Percentiles rank a stretch among this genome's conserved stretches.
phyloP scores from a whole-genome alignment of 2,888 invertebrate genomes.

The Meandrusa payeni region DNA sequence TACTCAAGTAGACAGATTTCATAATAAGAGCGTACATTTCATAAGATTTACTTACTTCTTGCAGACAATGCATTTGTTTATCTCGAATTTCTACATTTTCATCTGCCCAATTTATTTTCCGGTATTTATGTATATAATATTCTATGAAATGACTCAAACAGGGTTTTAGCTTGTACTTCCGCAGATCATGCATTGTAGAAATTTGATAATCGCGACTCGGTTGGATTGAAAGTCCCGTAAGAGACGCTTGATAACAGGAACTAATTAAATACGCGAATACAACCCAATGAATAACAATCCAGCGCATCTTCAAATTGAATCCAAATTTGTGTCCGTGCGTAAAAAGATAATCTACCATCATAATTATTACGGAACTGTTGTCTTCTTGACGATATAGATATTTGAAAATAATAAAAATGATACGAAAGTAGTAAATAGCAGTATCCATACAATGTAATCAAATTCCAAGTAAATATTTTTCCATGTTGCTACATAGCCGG shows the following conservation, averaged over 20 bases:
- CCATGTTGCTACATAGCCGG: slow-evolving; percentile 36
- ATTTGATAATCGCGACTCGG: slow-evolving; percentile 45
- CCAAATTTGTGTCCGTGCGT: slow-evolving; percentile 35
- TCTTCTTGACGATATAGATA: slow-evolving; percentile 32
- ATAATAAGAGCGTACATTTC: slow-evolving; percentile 25
- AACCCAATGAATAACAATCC: slow-evolving; percentile 44
- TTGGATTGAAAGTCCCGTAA: slow-evolving; percentile 43
- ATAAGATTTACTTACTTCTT: slow-evolving; percentile 28
- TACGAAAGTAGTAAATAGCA: slow-evolving; percentile 34
- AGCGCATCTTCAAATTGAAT: slow-evolving; percentile 29
- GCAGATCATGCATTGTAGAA: slow-evolving; percentile 35
- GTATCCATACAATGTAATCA: slow-evolving; percentile 38
- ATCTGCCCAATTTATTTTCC: too few species aligned
- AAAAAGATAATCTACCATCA: slow-evolving; percentile 41
- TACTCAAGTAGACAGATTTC: slow-evolving; percentile 16
- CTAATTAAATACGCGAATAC: slow-evolving; percentile 47
- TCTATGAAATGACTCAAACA: slow-evolving; percentile 40
- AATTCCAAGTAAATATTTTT: slow-evolving; percentile 46
- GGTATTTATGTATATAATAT: too few species aligned
- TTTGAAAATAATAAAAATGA: slow-evolving; percentile 35
- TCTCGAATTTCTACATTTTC: neutral
- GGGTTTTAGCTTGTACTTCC: slow-evolving; percentile 37
- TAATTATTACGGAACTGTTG: slow-evolving; percentile 34
- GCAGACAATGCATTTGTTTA: slow-evolving; percentile 30
- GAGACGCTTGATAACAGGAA: slow-evolving; percentile 41